These are phyloP conservation scores for Artemia sp. DNA, from an alignment of 2,888 invertebrate species.

Conservation along the genomic window DNA sequence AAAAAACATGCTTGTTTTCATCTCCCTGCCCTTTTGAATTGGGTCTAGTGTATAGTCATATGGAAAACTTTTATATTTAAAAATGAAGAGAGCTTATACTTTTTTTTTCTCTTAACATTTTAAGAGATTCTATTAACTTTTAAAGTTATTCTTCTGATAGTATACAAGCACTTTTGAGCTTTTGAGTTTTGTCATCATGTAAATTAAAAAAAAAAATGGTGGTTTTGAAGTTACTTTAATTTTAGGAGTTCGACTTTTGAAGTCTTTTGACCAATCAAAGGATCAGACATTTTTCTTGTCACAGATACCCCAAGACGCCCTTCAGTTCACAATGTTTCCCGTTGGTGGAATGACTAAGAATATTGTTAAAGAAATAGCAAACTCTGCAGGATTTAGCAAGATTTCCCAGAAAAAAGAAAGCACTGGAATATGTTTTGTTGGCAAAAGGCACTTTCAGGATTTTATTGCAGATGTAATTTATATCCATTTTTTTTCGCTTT, in stretches of 20 bases:
- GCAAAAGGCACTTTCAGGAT: slow-evolving; percentile 61
- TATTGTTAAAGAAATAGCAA: slow-evolving; percentile 61
- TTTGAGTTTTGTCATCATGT: too few relatives aligned
- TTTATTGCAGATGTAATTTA: slow-evolving; percentile 66
- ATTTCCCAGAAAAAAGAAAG: slow-evolving; percentile 63
- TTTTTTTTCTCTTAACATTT: too few relatives aligned
- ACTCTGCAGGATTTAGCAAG: slow-evolving; percentile 44
- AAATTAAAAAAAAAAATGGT: neutral
- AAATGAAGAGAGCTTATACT: too few relatives aligned
- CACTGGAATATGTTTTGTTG: slow-evolving; percentile 93
- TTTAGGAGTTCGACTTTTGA: slow-evolving; percentile 48
- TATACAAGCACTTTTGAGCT: too few relatives aligned
- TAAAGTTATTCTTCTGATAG: too few relatives aligned
- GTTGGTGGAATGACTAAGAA: slow-evolving; percentile 55
- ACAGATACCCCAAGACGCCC: slow-evolving; percentile 56
- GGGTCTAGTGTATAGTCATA: too few relatives aligned
- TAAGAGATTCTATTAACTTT: too few relatives aligned
- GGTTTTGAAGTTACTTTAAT: neutral
- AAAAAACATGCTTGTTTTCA: too few relatives aligned
- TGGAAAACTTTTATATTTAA: neutral
- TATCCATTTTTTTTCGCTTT: slow-evolving; percentile 17
- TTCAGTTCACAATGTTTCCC: slow-evolving; percentile 76
- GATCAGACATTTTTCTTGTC: slow-evolving; percentile 92
- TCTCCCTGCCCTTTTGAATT: too few relatives aligned
- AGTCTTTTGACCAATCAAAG: slow-evolving; percentile 55